Evolutionary conservation across 2,888 invertebrate species (phyloP), one percentile per base, ranked within the genome.

Genomic region (Microctonus aethiopoides): DNA sequence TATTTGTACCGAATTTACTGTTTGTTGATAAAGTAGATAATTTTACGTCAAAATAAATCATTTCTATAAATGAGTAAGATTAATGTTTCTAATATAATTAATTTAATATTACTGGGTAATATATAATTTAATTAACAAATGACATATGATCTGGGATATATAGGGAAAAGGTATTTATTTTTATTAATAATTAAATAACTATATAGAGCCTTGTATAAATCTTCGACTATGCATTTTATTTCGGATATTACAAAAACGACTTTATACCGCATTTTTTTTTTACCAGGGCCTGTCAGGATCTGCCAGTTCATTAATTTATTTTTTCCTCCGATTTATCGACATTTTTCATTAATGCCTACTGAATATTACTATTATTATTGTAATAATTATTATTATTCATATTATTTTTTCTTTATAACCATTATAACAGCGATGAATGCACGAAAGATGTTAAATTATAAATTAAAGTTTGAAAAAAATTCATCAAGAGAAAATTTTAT

Each of bases 201-300:
- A 61, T 61, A 59, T 29, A 60, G 56, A 64, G 63, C 57, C 67
- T 60, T 63, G 54, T 67, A 63, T 76, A 76, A 75, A 78, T 78
- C 71, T 78, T 83, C 78, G 81, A 79, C 80, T 82, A 83, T 83
- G 81, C 79, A 82, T 79, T 83, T 83, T 83, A 83, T 83, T 68
- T 83, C 80, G 80, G 81, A 80, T 82, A 81, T 82, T 83, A 84
- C 83, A 84, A 84, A 83, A 83, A 83, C 81, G 79, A 81, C 78
- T 81, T 79, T 77, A 78, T 80, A 81, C 79, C 83, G 81, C 82
- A 79, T 80, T 74, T 80, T 77, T 77, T 60, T 39, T 74, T 74
- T 68, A 76, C 73, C 68, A 77, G 78, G 72, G 73, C 79, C 77
- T 73, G 74, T 75, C 78, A 72, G 77, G 77, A 82, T 78, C 76